Percentiles rank a stretch among this genome's conserved stretches.
These are phyloP conservation scores for Cyprinodon diabolis DNA, from an alignment of 2,797 vertebrate species.

Conservation along the genomic window DNA sequence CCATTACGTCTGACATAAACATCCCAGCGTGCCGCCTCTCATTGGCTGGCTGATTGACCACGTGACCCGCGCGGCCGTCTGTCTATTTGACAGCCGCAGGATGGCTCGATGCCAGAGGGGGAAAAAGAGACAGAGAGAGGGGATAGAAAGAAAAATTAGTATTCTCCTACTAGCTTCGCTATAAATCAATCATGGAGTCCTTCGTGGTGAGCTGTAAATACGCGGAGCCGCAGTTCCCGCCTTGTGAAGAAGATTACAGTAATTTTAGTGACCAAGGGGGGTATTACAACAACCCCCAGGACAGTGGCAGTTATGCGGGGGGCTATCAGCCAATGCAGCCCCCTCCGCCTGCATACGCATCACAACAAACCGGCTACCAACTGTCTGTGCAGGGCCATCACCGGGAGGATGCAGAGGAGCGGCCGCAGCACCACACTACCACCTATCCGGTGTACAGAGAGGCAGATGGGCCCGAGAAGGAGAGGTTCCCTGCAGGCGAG, in stretches of 20 bases:
- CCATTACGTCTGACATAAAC: constrained; percentile 72
- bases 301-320: constrained; percentile 86
- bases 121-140: constrained; percentile 72
- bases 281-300: constrained; percentile 86
- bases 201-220: constrained; percentile 98
- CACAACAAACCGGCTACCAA: constrained; percentile 82
- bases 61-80: constrained; percentile 88
- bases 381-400: constrained; percentile 72
- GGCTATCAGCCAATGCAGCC: constrained; percentile 76
- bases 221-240: constrained; percentile 97
- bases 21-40: constrained; percentile 74
- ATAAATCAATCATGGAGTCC: constrained; percentile 99
- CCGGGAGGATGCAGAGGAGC: constrained; percentile 64
- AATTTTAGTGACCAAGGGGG: constrained; percentile 91
- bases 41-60: constrained; percentile 89
- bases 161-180: constrained; percentile 83
- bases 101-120: constrained; percentile 89
- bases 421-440: constrained; percentile 35
- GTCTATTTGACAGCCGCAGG: constrained; percentile 99
- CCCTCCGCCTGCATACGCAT: constrained; percentile 85
- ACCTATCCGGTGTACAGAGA: constrained; percentile 52
- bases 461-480: constrained; percentile 36
- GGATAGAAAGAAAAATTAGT: constrained; percentile 81
- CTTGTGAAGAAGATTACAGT: constrained; percentile 94
- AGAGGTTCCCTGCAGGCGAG: constrained; percentile 51